Evolutionary conservation across 2,113 vertebrate genomes (phyloP), one percentile per base, ranked within the genome.

Genomic region (Zingel zingel): DNA sequence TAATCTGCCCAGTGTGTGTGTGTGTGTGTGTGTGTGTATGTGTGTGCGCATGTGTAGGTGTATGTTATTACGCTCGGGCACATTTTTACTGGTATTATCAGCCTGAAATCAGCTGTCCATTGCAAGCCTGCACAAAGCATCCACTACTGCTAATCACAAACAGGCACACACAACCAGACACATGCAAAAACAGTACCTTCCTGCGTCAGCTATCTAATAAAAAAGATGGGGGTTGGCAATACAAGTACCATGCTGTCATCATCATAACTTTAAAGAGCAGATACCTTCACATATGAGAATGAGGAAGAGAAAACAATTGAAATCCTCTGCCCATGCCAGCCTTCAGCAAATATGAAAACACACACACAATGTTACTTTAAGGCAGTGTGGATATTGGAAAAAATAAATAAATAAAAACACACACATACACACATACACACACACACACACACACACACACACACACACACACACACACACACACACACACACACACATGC

Each of bases 51-150:
- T 33, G 74, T 76, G 56, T 68, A 23, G 36, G 64, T 65, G 66
- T 68, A 43, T 75, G 48, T 47, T 76, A 57, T 82, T 76, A 39
- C 87, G 63, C 62, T 62, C 16, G 12, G 78, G 78, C 94, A 95
- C 95, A 96, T 96, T 97, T 97, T 96, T 96, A 95, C 95, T 89
- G 89, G 91, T 84, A 57, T 85, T 96, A 96, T 97, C 96, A 94
- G 84, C 89, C 77, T 86, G 76, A 94, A 96, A 98, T 98, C 97
- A 96, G 96, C 95, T 96, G 95, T 96, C 95, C 95, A 93, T 73
- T 94, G 95, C 94, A 95, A 95, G 91, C 95, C 94, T 94, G 93
- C 93, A 96, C 91, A 95, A 96, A 96, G 94, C 93, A 91, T 88
- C 93, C 91, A 92, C 95, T 54, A 14, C 54, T 57, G 69, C 65